Evolutionary conservation across 1,140 invertebrate species (phyloP), one percentile per base, ranked within the genome.

Genomic region (Magallana ariakensis): DNA sequence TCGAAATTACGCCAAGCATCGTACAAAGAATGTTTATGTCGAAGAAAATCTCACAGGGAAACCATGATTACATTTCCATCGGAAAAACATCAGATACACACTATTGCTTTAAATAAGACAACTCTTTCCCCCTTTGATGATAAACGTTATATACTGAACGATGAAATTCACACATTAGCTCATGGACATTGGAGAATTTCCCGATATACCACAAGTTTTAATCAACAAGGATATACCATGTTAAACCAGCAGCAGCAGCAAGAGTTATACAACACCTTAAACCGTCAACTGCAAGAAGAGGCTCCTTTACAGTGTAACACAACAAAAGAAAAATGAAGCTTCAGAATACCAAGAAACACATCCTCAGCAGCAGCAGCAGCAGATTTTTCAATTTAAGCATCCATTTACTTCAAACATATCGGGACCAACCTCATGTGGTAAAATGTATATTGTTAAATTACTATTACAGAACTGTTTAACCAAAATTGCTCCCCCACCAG

Each of bases 61-160:
- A 56, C 82, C 2, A 56, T 83, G 82, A 16, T 54, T 5, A 53
- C 54, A 46, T 82, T 82, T 55, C 8, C 46, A n/a, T 54, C 53
- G n/a, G 33, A 82, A 4, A 82, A 56, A 55, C 88, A 89, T 57
- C 46, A 87, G 66, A n/a, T 89, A 6, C 87, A 84, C 62, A 89
- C 46, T 26, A 53, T 85, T 19, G 66, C 70, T 83, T 26, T 87
- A 3, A 85, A 62, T n/a, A 87, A 89, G 22, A 66, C 81, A 33
- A 80, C 86, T 26, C 56, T 89, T 9, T 87, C 86, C 0, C 75
- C 88, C 1, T 85, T 70, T 70, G 84, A 87, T 66, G 84, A 89
- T 80, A 89, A 89, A 57, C 5, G 88, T 0, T 70, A 83, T 19
- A 62, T 89, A 4, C 16, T 87, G 62, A 55, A 81, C 80, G 70